Evolutionary conservation across 1,140 invertebrate species (phyloP).

Genomic region (Drosophila simulans): DNA sequence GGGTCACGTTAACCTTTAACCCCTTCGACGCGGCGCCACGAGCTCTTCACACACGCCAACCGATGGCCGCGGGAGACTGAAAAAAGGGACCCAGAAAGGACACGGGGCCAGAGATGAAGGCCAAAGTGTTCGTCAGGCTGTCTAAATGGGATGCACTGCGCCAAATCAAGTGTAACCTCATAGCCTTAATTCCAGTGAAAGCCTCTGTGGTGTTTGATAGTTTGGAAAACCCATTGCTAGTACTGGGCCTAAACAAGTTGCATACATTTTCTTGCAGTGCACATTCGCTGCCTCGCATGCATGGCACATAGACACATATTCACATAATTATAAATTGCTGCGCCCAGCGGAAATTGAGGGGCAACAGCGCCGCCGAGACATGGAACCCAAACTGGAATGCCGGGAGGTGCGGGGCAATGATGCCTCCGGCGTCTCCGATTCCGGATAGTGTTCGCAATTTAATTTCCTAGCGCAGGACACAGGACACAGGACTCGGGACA

Average conservation of each 20-base stretch:
- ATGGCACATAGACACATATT: conserved; percentile 2
- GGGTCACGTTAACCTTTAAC: not conserved
- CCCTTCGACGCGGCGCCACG: conserved; percentile 5
- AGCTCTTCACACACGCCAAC: conserved; percentile 18
- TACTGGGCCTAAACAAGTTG: too few species aligned
- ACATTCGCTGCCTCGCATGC: not conserved
- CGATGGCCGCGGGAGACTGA: conserved; percentile 9
- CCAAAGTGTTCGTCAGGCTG: conserved; percentile 9
- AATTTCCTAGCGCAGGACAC: conserved; percentile 61
- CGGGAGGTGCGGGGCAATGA: not conserved
- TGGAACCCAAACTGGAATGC: conserved; percentile 3
- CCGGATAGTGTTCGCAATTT: conserved; percentile 76
- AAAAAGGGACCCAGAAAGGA: conserved; percentile 29
- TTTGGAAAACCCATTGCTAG: too few species aligned
- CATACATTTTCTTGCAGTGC: not conserved
- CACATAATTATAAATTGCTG: conserved; percentile 65
- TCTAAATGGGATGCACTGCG: conserved; percentile 1
- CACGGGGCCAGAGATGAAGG: conserved; percentile 23
- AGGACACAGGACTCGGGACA: not conserved
- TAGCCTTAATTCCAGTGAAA: too few species aligned
- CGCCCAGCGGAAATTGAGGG: conserved; percentile 63
- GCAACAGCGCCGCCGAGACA: conserved; percentile 35
- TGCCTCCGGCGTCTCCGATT: not conserved
- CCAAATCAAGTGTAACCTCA: too few species aligned
- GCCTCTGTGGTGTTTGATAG: too few species aligned